Base-by-base conservation (phyloP, 2,797 vertebrate species). In the Pipistrellus pygmaeus region DNA sequence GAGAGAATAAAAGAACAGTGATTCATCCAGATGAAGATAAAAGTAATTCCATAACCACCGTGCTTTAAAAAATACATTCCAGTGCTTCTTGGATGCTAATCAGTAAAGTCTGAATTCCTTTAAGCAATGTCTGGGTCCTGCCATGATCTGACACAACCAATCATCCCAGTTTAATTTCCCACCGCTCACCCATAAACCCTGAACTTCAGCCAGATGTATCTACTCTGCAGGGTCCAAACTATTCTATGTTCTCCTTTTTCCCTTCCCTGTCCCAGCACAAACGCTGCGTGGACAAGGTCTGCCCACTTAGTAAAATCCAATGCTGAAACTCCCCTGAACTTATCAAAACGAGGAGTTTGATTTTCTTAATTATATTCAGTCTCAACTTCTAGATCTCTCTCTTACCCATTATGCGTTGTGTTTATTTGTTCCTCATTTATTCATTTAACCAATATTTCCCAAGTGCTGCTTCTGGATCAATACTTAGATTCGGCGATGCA, bases 371-470 rank as follows among this genome's bases (percentile, higher is more conserved):
- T 78, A 92, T 48, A 44, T 38, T 87, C 76, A 21, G 38, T 62
- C 38, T 46, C 64, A 76, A 15, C 86, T 60, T 96, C 71, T 77
- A 85, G 57, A 64, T 88, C 9, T 80, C 57, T 72, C 73, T 88
- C 35, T 91, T 72, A 25, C 13, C 46, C 27, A 77, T 30, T 82
- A 68, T 35, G 41, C 30, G 11, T 12, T 72, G 38, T 57, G 8
- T 85, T 68, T 77, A 57, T 13, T 25, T 73, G 62, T 57, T 77
- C 27, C 92, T 62, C 21, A 62, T 32, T 69, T 77, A 69, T 44
- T 69, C 51, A 73, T 53, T 87, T 87, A 72, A 92, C 21, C 78
- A 53, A 48, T 30, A 66, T 62, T 73, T 77, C 75, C 46, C 9
- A 27, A 91, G 13, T 68, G 25, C 30, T 15, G 71, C 27, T 41